phyloP scores from a whole-genome alignment of 1,140 invertebrate genomes.

The Telenomus remus region DNA sequence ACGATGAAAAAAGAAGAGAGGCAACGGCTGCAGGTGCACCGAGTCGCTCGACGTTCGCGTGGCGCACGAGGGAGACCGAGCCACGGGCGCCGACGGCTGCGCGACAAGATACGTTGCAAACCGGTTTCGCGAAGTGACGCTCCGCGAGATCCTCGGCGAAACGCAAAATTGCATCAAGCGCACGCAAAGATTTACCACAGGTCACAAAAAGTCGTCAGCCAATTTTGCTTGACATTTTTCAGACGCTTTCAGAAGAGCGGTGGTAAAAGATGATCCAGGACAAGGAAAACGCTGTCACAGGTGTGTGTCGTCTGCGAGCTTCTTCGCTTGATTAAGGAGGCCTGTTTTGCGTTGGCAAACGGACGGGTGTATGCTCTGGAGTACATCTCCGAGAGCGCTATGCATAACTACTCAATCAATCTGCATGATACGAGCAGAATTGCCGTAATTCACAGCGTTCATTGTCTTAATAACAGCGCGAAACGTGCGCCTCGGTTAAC shows the following conservation, averaged over 20 bases:
- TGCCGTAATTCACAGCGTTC: constrained; percentile 25
- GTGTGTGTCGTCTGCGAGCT: too few relatives aligned
- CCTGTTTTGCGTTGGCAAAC: too few relatives aligned
- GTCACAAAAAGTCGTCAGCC: too few relatives aligned
- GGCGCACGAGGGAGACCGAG: constrained; percentile 19
- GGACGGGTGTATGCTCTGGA: too few relatives aligned
- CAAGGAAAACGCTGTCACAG: too few relatives aligned
- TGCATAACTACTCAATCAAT: constrained; percentile 41
- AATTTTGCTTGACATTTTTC: too few relatives aligned
- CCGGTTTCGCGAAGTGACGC: constrained; percentile 28
- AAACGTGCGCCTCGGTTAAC: neutral
- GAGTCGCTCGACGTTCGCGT: constrained; percentile 67
- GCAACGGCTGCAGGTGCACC: constrained; percentile 68
- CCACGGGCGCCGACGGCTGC: neutral
- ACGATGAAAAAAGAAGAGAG: constrained; percentile 26
- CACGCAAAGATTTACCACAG: constrained; percentile 1
- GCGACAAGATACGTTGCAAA: constrained; percentile 12
- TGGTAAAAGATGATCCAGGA: too few relatives aligned
- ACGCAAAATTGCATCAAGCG: constrained; percentile 22
- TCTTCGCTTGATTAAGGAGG: too few relatives aligned
- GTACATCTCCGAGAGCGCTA: neutral
- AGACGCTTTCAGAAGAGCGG: too few relatives aligned
- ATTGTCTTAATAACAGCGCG: constrained; percentile 40
- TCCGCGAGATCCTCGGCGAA: constrained; percentile 22
- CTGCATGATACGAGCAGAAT: constrained; percentile 12